Evolutionary conservation across 2,888 invertebrate species (phyloP).

Genomic region (Dynastes tityus): DNA sequence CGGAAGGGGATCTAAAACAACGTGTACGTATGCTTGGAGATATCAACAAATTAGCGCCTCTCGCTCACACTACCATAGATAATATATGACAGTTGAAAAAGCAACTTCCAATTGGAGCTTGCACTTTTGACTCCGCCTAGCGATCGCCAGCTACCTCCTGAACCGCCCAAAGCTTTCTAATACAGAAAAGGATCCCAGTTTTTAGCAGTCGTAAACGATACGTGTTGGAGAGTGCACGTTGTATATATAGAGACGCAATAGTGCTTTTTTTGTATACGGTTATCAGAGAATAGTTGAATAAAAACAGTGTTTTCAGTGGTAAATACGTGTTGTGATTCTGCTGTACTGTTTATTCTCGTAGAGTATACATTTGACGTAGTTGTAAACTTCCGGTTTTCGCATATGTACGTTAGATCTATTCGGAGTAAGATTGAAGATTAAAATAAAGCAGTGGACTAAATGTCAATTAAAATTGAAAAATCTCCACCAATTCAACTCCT

Average conservation of each 20-base stretch:
- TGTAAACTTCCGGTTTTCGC: slow-evolving; percentile 7
- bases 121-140: slow-evolving; percentile 60
- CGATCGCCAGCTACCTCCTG: slow-evolving; percentile 62
- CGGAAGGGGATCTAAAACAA: slow-evolving; percentile 46
- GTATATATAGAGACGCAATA: slow-evolving; percentile 38
- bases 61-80: slow-evolving; percentile 51
- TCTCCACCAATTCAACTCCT: no score
- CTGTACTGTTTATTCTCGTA: background rate
- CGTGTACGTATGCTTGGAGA: slow-evolving; percentile 45
- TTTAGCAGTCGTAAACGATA: slow-evolving; percentile 51
- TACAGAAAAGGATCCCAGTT: slow-evolving; percentile 61
- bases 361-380: slow-evolving; percentile 5
- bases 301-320: slow-evolving; percentile 24
- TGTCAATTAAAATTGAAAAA: no score
- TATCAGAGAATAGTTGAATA: background rate
- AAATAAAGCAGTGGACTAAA: no score
- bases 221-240: slow-evolving; percentile 57
- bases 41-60: slow-evolving; percentile 64
- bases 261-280: slow-evolving; percentile 30
- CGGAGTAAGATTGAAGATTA: no score
- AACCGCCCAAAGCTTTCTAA: slow-evolving; percentile 63
- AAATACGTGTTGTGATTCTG: slow-evolving; percentile 39
- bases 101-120: slow-evolving; percentile 58
- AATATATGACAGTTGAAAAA: slow-evolving; percentile 51
- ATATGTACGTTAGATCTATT: background rate